Conservation (phyloP, 2,888 invertebrate genomes). For the Sarcophaga carnaria region DNA sequence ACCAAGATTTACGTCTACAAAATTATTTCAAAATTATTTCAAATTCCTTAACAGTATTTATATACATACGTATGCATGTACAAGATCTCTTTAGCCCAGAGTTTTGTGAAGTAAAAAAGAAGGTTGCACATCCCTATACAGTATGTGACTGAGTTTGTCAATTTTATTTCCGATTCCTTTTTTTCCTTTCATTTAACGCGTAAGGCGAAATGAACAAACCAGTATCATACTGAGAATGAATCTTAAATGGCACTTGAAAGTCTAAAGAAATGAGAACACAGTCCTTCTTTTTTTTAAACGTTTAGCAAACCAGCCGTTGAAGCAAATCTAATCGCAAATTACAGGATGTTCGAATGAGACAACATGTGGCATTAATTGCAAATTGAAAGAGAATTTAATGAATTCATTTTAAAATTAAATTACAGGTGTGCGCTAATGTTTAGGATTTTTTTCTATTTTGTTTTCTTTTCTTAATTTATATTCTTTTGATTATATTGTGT, state of each 20-base stretch:
- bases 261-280: neutral
- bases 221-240: neutral
- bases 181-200: neutral
- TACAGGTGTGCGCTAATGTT: slow-evolving; percentile 16
- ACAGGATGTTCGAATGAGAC: slow-evolving; percentile 21
- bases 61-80: too few species aligned
- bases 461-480: neutral
- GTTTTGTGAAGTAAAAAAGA: neutral
- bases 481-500: neutral
- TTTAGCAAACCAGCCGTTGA: neutral
- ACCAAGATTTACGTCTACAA: too few species aligned
- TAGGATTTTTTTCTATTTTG: neutral
- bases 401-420: slow-evolving; percentile 40
- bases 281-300: neutral
- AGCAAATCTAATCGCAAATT: neutral
- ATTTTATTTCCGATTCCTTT: neutral
- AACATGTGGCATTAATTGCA: slow-evolving; percentile 31
- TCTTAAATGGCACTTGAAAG: slow-evolving; percentile 7
- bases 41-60: too few species aligned
- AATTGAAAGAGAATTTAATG: slow-evolving; percentile 42
- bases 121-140: slow-evolving; percentile 2
- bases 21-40: too few species aligned
- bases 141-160: neutral
- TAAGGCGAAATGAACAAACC: neutral
- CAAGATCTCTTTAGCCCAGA: too few species aligned